Evolutionary conservation across 2,888 invertebrate species (phyloP), one percentile per base, ranked within the genome.

Genomic region (Phalangium opilio): DNA sequence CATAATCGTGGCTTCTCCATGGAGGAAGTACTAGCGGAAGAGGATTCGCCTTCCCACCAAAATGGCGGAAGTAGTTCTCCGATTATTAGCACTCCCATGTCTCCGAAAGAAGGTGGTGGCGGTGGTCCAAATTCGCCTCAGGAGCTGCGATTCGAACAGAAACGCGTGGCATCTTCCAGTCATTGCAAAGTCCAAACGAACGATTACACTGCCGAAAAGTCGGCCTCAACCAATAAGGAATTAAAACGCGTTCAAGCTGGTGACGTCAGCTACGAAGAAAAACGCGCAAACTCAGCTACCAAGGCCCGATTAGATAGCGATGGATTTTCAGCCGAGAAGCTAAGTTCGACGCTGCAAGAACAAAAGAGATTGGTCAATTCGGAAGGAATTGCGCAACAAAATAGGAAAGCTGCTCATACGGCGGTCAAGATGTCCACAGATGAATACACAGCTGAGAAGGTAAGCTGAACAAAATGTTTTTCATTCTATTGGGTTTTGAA

Each of bases 371-470:
- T 89, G 56, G 83, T 82, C 67, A 77, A 83, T 46, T 83, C 83
- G 47, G 87, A 87, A 64, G 71, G 85, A 45, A 78, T 81, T 45
- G 83, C 85, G 60, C 83, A 86, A 65, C 84, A 86, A 65, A 81
- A 79, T 58, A 83, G 83, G 64, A 84, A 83, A 65, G 77, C 85
- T 70, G 80, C 83, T 48, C 81, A 84, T 41, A 77, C 83, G 38
- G 81, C 81, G 63, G 81, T 85, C 70, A 81, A 83, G 67, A 73
- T 89, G 47, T 83, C 83, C 57, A 83, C 85, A 43, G 85, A 84
- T 61, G 79, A 79, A 36, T 87, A 84, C 67, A 84, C 82, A 59
- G 80, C 83, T 11, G 85, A 87, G 69, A 82, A 86, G 64, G 27
- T 27, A 27, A 27, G 27, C n/a, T n/a, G n/a, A n/a, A n/a, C n/a